phyloP scores from a whole-genome alignment of 2,113 vertebrate species.

The Ptilonorhynchus violaceus region DNA sequence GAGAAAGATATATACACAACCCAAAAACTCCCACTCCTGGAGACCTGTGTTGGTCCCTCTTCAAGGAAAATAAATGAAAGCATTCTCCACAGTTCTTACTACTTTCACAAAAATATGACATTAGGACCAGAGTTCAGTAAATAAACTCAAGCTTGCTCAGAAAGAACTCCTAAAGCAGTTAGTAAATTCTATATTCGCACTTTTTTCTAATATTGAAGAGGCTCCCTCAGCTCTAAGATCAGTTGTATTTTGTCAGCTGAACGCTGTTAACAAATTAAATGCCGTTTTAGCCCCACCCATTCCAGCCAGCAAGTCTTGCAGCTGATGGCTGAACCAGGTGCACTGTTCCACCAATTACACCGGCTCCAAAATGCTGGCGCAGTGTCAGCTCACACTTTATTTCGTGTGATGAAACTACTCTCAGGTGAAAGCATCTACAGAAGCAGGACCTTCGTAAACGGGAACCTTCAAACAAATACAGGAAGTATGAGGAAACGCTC shows the following conservation, averaged over 20 bases:
- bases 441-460: not conserved
- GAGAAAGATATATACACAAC: not conserved
- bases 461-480: not conserved
- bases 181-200: not conserved
- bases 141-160: not conserved
- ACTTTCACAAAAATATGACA: not conserved
- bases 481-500: not conserved
- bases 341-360: not conserved
- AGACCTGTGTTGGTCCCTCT: not conserved
- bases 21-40: not conserved
- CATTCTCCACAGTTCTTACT: not conserved
- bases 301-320: not conserved
- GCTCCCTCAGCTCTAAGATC: not conserved
- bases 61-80: not conserved
- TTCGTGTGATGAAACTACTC: not conserved
- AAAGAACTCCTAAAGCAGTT: not conserved
- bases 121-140: not conserved
- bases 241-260: not conserved
- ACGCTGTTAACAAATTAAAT: not conserved
- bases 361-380: not conserved
- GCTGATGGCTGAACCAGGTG: not conserved
- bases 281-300: not conserved
- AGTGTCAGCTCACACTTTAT: not conserved
- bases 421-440: not conserved
- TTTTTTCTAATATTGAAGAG: not conserved